Evolutionary conservation across 2,888 invertebrate species (phyloP).

Genomic region (Syritta pipiens): DNA sequence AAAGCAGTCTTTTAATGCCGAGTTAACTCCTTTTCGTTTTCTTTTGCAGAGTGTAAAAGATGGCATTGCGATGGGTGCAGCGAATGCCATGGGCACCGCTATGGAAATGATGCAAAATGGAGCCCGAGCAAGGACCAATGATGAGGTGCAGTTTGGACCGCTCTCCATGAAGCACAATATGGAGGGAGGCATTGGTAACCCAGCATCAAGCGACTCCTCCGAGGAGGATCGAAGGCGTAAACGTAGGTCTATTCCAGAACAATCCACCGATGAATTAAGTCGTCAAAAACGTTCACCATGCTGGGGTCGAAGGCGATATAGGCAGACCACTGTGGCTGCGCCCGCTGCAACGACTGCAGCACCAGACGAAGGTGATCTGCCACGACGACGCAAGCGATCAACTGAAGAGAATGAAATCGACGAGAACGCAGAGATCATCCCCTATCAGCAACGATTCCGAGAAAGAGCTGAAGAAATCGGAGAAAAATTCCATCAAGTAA

Average conservation of each 20-base stretch:
- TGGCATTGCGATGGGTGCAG: background rate
- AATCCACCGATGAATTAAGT: background rate
- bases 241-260: conserved; percentile 43
- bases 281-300: conserved; percentile 51
- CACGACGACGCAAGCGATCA: conserved; percentile 71
- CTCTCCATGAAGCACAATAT: conserved; percentile 31
- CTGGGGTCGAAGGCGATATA: background rate
- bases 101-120: conserved; percentile 1
- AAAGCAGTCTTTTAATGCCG: conserved; percentile 6
- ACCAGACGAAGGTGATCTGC: background rate
- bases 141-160: conserved; percentile 54
- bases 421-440: conserved; percentile 72
- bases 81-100: conserved; percentile 1
- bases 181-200: background rate
- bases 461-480: conserved; percentile 59
- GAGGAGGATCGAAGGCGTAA: conserved; percentile 70
- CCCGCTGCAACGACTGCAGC: background rate
- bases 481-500: background rate
- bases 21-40: background rate
- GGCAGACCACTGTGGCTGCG: background rate
- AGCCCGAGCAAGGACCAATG: background rate
- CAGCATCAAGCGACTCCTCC: conserved; percentile 23
- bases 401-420: conserved; percentile 67
- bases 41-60: conserved; percentile 12
- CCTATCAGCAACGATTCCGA: conserved; percentile 59